These are phyloP conservation scores for Lymantria monacha DNA, from an alignment of 2,888 invertebrate species.

Conservation along the genomic window DNA sequence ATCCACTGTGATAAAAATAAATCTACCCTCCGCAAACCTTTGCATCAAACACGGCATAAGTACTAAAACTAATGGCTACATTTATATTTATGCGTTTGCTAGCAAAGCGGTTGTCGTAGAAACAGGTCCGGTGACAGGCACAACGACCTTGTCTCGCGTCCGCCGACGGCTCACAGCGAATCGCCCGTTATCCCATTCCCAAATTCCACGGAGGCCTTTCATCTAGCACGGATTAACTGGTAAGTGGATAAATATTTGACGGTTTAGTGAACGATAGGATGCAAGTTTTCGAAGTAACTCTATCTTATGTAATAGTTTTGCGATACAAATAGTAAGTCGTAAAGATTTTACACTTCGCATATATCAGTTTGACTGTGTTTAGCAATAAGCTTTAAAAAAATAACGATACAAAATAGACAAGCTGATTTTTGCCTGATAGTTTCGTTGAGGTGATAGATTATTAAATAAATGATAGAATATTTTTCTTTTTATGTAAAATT, in stretches of 20 bases:
- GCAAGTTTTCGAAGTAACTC: neutral
- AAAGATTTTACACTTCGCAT: no score
- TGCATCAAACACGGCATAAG: no score
- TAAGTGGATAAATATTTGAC: slow-evolving; percentile 8
- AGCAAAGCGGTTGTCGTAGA: slow-evolving; percentile 20
- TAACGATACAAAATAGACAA: no score
- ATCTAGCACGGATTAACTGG: slow-evolving; percentile 18
- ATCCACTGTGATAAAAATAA: no score
- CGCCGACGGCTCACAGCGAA: slow-evolving; percentile 24
- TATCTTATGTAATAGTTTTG: neutral
- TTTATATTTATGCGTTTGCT: slow-evolving; percentile 16
- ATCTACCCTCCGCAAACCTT: no score
- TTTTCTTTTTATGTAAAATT: no score
- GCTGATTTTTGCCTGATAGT: no score
- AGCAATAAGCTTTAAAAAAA: no score
- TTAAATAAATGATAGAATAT: no score
- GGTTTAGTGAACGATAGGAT: neutral
- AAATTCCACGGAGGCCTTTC: slow-evolving; percentile 50
- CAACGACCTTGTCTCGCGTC: slow-evolving; percentile 52
- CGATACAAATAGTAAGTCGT: no score
- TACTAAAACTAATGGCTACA: slow-evolving; percentile 1
- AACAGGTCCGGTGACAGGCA: slow-evolving; percentile 43
- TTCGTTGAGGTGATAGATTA: no score
- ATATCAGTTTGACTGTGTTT: no score
- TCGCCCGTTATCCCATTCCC: slow-evolving; percentile 50